phyloP scores from a whole-genome alignment of 1,140 invertebrate genomes.

The Ganaspis sp. region DNA sequence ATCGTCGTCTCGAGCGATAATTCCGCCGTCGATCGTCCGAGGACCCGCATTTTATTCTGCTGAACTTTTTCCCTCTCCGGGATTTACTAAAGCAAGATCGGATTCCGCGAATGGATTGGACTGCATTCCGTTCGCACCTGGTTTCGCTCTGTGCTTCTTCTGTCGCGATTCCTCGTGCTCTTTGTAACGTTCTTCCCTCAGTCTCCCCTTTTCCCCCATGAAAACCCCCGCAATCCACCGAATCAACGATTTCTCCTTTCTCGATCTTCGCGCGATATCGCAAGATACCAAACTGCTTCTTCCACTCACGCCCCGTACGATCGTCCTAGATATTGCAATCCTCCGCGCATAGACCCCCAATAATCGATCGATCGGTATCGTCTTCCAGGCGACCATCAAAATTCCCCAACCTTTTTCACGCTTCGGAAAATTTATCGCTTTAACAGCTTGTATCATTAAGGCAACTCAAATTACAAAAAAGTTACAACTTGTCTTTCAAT shows the following conservation, averaged over 20 bases:
- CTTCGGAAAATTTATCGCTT: not conserved
- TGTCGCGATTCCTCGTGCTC: conserved; percentile 47
- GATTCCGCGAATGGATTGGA: conserved; percentile 75
- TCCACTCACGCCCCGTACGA: not conserved
- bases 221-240: conserved; percentile 18
- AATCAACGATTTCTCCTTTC: conserved; percentile 39
- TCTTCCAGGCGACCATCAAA: conserved; percentile 21
- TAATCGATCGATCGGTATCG: conserved; percentile 56
- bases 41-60: conserved; percentile 64
- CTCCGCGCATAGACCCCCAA: conserved; percentile 50
- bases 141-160: conserved; percentile 67
- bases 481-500: not conserved
- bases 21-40: conserved; percentile 56
- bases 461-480: not conserved
- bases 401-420: conserved; percentile 10
- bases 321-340: conserved; percentile 54
- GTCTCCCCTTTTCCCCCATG: not conserved
- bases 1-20: conserved; percentile 54
- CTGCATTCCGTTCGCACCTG: conserved; percentile 76
- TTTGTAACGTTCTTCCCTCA: conserved; percentile 39
- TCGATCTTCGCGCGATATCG: conserved; percentile 52
- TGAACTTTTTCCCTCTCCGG: conserved; percentile 68
- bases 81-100: conserved; percentile 69
- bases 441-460: not conserved
- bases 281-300: conserved; percentile 51